Base-by-base conservation (phyloP, 2,113 vertebrate genomes). In the Muntiacus reevesi region DNA sequence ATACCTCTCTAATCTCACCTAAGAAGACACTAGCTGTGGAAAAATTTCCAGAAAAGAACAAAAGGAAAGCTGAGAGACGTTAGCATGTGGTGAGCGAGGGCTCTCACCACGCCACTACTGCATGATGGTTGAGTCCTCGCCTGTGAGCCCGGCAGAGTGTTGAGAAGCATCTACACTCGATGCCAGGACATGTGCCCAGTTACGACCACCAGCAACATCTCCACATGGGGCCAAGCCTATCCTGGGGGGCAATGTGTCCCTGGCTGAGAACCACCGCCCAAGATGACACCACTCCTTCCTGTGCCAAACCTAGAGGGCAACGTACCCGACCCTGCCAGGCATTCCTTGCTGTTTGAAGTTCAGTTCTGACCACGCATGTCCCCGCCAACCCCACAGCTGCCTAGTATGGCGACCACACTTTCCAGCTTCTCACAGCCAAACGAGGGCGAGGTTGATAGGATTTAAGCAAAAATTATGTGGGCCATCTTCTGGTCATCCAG, bases 381-480 rank as follows among this genome's bases (percentile, higher is more conserved):
- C 95, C 14, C 4, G 10, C 45, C 86, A 30, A 79, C 19, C 25
- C 40, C 10, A 28, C 40, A 25, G 0, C 1, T 16, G 33, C 55
- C 88, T 76, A 36, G 33, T 57, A n/a, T 36, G 64, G 67, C 47
- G 62, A 64, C 6, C n/a, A 45, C 16, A 28, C 21, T 95, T 52
- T 5, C 12, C 33, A 64, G 74, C 12, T 10, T 79, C 33, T 60
- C 36, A 14, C 6, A 62, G 36, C 33, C 45, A 87, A 71, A 30
- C 14, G 10, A 62, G 62, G 23, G 64, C 36, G 36, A 79, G 12
- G 15, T 64, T 82, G 54, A 81, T 10, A 96, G 2, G 47, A 86
- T 76, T 76, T 55, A 92, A 92, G 47, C 36, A 17, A 87, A 96
- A 91, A 92, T 76, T 33, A n/a, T 50, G 28, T 71, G 13, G 15